Conservation (phyloP, 2,888 invertebrate species). For the Frankliniella intonsa region DNA sequence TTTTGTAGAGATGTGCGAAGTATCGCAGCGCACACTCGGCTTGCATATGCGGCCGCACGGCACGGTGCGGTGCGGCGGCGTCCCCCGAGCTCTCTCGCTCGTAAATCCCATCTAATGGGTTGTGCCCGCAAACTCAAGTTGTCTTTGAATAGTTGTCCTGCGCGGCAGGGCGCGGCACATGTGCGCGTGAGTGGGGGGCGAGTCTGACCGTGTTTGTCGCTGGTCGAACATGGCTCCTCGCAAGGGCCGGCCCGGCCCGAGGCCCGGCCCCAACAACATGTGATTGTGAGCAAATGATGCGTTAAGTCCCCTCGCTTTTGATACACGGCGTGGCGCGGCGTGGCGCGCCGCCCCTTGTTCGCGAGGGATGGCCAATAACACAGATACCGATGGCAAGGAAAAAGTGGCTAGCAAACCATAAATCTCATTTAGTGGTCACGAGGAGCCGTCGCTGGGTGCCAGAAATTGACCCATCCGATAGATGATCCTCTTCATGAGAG, state of each 20-base stretch:
- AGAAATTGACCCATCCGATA: no score
- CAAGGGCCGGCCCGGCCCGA: not conserved
- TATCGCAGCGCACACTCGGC: no score
- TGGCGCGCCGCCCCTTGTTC: not conserved
- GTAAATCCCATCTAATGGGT: slow-evolving; percentile 14
- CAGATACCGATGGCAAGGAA: not conserved
- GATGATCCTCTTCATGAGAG: no score
- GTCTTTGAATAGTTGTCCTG: slow-evolving; percentile 24
- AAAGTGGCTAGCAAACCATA: not conserved
- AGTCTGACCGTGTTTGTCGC: not conserved
- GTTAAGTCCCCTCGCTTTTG: not conserved
- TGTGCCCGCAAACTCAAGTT: slow-evolving; percentile 7
- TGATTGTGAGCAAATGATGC: slow-evolving; percentile 25
- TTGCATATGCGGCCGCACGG: no score
- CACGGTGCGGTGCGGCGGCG: not conserved
- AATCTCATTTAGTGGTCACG: not conserved
- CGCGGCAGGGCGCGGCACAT: not conserved
- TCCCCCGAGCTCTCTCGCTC: not conserved
- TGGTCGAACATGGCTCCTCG: not conserved
- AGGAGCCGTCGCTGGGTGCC: no score
- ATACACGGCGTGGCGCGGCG: not conserved
- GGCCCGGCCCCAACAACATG: slow-evolving; percentile 5
- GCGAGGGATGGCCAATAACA: not conserved
- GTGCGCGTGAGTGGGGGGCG: no score
- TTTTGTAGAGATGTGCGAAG: no score